Percentiles rank a stretch among this genome's conserved stretches.
Conservation (phyloP, 1,140 invertebrate genomes). For the Drosophila navojoa region DNA sequence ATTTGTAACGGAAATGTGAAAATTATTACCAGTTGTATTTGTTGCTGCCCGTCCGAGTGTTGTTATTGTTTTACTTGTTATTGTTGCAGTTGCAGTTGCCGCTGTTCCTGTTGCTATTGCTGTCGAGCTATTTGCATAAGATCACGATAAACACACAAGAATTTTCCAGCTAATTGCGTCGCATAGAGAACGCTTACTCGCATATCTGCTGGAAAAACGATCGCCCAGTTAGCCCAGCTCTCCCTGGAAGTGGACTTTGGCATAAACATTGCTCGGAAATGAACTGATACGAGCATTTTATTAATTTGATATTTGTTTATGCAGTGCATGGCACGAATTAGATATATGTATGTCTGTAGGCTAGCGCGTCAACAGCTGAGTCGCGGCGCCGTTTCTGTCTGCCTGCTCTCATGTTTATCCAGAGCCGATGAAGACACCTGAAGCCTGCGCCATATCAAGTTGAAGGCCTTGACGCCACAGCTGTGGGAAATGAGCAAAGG, state of each 20-base stretch:
- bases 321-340: background rate
- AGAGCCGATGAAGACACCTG: no score
- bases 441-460: no score
- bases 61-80: background rate
- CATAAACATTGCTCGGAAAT: background rate
- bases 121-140: conserved; percentile 64
- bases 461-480: no score
- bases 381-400: no score
- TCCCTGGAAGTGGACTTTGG: no score
- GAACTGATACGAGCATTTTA: no score
- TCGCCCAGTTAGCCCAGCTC: no score
- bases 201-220: background rate
- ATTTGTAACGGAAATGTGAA: conserved; percentile 80
- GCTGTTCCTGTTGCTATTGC: conserved; percentile 8
- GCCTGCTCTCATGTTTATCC: no score
- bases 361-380: no score
- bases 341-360: no score
- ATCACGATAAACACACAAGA: conserved; percentile 7
- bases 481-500: no score
- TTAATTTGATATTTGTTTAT: background rate
- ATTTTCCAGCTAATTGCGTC: conserved; percentile 2
- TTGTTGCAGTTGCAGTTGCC: conserved; percentile 18
- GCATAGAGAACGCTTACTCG: background rate
- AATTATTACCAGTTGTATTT: conserved; percentile 72
- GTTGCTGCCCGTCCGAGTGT: conserved; percentile 2